phyloP scores from a whole-genome alignment of 2,888 invertebrate species.

The Crioceris asparagi region DNA sequence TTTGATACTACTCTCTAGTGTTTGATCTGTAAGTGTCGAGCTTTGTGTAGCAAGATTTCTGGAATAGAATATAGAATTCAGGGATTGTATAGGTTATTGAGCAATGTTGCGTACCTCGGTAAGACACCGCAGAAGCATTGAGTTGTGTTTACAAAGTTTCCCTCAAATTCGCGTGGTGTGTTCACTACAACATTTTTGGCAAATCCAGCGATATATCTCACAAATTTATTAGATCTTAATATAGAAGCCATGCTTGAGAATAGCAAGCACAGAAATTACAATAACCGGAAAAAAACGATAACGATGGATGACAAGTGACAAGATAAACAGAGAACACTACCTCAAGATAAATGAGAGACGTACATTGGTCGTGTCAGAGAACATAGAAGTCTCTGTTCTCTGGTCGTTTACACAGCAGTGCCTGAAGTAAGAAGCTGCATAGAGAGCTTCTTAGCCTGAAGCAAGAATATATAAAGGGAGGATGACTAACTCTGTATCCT shows the following conservation, averaged over 20 bases:
- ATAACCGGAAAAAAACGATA: too few relatives aligned
- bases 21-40: constrained; percentile 46
- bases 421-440: too few relatives aligned
- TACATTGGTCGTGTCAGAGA: too few relatives aligned
- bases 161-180: constrained; percentile 54
- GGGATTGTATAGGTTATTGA: constrained; percentile 18
- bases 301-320: too few relatives aligned
- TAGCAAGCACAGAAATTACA: neutral
- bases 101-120: constrained; percentile 34
- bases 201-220: constrained; percentile 62
- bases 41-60: constrained; percentile 51
- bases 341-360: too few relatives aligned
- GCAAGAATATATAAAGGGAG: too few relatives aligned
- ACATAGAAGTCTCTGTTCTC: too few relatives aligned
- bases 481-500: too few relatives aligned
- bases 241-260: constrained; percentile 48
- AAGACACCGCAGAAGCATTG: constrained; percentile 42
- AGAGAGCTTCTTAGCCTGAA: too few relatives aligned
- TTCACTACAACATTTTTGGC: constrained; percentile 57
- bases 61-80: constrained; percentile 9
- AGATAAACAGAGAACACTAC: too few relatives aligned
- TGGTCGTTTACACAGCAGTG: too few relatives aligned
- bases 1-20: constrained; percentile 53
- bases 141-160: constrained; percentile 42
- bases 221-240: constrained; percentile 62